Evolutionary conservation across 2,113 vertebrate genomes (phyloP), one percentile per base, ranked within the genome.

Genomic region (Rafetus swinhoei): DNA sequence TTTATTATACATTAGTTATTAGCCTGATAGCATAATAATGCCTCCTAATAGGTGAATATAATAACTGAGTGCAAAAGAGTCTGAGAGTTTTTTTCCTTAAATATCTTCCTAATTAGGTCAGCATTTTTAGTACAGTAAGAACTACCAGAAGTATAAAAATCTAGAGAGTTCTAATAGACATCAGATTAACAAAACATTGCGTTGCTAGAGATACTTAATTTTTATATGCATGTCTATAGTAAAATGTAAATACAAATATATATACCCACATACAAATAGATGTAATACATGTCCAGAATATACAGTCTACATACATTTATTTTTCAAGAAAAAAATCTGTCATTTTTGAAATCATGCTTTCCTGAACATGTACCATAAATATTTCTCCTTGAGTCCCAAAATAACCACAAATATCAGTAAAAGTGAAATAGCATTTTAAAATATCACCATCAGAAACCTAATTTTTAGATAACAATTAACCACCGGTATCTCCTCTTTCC

Each of bases 1-100:
- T 90, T 94, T 82, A 91, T 91, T 83, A 79, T 76, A 84, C 85
- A 19, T 82, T 84, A 86, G 80, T 90, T 94, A 90, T 89, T 86
- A 95, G 95, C 77, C 29, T 87, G 88, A 93, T 86, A 79, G 85
- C 39, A 39, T 79, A 88, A 82, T 82, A 85, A 94, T 90, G 81
- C 53, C 52, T 92, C 85, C 87, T 89, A 60, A 77, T 96, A 86
- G 81, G 62, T 81, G 1, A 14, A 76, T 56, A 79, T 54, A 94
- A 91, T 45, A 85, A 80, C 50, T 53, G 60, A 90, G n/a, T 82
- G 91, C 82, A 85, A 62, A 45, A 59, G 57, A 81, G 62, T 52
- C 85, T 55, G 4, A 6, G 1, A 93, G 59, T 22, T 39, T 95
- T 85, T 85, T 93, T 35, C 7, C 65, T 72, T 72, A 72, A 74